phyloP scores from a whole-genome alignment of 2,113 vertebrate species.

The Odocoileus virginianus region DNA sequence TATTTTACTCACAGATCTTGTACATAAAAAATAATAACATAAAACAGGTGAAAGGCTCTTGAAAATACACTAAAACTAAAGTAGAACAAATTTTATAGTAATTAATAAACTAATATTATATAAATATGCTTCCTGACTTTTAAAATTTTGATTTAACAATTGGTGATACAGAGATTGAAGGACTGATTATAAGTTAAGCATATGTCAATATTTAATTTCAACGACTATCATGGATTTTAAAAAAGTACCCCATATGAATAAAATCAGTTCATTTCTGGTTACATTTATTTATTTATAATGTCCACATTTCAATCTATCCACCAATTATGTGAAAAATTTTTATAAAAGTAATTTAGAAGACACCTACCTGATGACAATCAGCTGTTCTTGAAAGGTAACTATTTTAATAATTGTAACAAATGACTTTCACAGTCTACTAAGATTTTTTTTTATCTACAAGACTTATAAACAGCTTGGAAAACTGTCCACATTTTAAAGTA shows the following conservation, averaged over 20 bases:
- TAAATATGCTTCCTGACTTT: not conserved
- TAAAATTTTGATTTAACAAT: not conserved
- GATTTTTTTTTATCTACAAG: not conserved
- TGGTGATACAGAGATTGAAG: not conserved
- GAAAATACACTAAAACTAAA: not conserved
- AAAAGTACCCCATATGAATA: not conserved
- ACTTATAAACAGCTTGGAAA: constrained; percentile 1
- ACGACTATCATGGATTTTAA: not conserved
- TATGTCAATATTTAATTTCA: not conserved
- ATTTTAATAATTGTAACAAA: not conserved
- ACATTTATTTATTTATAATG: not conserved
- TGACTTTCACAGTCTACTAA: not conserved
- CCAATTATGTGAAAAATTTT: not conserved
- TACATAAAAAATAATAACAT: not conserved
- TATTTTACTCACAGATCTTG: not conserved
- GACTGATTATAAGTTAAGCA: not conserved
- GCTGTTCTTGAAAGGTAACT: not conserved
- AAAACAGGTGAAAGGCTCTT: not conserved
- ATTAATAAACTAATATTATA: not conserved
- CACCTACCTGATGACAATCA: not conserved
- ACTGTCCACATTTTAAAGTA: not conserved
- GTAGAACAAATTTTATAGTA: not conserved
- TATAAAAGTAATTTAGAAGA: not conserved
- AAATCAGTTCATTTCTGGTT: not conserved
- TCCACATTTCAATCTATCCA: not conserved